Conservation (phyloP, 2,113 vertebrate genomes). For the Thamnophis sirtalis region DNA sequence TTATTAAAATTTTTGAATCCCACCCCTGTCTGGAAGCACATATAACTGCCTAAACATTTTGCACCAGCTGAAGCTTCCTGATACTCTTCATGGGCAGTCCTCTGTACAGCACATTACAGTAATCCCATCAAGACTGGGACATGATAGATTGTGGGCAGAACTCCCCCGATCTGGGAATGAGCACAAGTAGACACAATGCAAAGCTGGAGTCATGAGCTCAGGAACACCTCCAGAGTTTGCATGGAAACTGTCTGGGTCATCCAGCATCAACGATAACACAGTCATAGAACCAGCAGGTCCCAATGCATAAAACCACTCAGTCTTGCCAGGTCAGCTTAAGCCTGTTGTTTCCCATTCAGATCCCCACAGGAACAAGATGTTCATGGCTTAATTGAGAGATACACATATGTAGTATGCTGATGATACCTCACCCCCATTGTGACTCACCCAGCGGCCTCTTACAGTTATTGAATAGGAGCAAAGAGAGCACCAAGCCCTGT, state of each 20-base stretch:
- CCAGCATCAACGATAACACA: neutral
- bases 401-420: neutral
- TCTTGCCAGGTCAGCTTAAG: neutral
- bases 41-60: neutral
- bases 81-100: neutral
- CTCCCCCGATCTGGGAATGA: neutral
- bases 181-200: neutral
- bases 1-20: too few relatives aligned
- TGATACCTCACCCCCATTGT: neutral
- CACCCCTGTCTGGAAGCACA: too few relatives aligned
- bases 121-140: neutral
- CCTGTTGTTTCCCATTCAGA: neutral
- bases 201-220: neutral
- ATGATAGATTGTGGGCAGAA: neutral
- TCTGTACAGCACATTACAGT: neutral
- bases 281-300: neutral
- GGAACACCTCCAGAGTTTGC: neutral
- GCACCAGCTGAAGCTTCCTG: neutral
- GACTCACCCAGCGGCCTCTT: neutral
- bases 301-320: neutral
- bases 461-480: neutral
- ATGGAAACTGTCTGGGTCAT: neutral
- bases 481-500: neutral
- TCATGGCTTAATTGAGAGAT: neutral
- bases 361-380: neutral